Evolutionary conservation across 2,888 invertebrate genomes (phyloP).

Genomic region (Epistrophe grossulariae): DNA sequence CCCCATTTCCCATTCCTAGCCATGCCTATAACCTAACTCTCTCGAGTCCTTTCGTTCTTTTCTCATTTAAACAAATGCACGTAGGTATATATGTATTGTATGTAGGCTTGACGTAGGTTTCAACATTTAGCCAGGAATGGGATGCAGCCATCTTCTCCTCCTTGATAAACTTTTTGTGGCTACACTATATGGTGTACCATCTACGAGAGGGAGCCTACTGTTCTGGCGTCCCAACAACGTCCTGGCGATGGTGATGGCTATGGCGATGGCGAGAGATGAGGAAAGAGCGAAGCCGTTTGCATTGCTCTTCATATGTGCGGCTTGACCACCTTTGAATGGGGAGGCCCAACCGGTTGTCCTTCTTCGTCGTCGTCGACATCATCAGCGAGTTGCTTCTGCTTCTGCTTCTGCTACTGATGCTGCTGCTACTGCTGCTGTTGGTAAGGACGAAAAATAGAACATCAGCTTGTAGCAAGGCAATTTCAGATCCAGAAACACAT

Average conservation of each 20-base stretch:
- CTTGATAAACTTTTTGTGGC: slow-evolving; percentile 74
- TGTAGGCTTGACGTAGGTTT: slow-evolving; percentile 73
- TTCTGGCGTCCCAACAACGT: slow-evolving; percentile 12
- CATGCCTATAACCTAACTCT: slow-evolving; percentile 39
- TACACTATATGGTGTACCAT: slow-evolving; percentile 73
- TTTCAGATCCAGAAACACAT: slow-evolving; percentile 69
- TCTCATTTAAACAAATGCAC: slow-evolving; percentile 74
- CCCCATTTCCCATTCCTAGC: background rate
- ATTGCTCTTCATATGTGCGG: slow-evolving; percentile 76
- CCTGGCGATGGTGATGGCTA: slow-evolving; percentile 17
- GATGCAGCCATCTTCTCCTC: slow-evolving; percentile 68
- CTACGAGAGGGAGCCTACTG: slow-evolving; percentile 61
- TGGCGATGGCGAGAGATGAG: slow-evolving; percentile 44
- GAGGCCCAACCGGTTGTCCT: slow-evolving; percentile 67
- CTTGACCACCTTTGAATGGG: slow-evolving; percentile 76
- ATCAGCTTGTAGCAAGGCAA: slow-evolving; percentile 72
- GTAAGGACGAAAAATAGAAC: slow-evolving; percentile 74
- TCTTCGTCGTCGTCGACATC: slow-evolving; percentile 69
- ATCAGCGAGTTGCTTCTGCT: slow-evolving; percentile 65
- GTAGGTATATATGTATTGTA: slow-evolving; percentile 47
- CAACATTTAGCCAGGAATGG: slow-evolving; percentile 64
- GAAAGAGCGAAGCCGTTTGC: slow-evolving; percentile 71
- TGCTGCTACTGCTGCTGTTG: slow-evolving; percentile 48
- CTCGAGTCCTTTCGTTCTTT: slow-evolving; percentile 75
- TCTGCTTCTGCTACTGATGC: slow-evolving; percentile 19